Evolutionary conservation across 2,797 vertebrate genomes (phyloP), one percentile per base, ranked within the genome.

Genomic region (Lepilemur septentrionalis): DNA sequence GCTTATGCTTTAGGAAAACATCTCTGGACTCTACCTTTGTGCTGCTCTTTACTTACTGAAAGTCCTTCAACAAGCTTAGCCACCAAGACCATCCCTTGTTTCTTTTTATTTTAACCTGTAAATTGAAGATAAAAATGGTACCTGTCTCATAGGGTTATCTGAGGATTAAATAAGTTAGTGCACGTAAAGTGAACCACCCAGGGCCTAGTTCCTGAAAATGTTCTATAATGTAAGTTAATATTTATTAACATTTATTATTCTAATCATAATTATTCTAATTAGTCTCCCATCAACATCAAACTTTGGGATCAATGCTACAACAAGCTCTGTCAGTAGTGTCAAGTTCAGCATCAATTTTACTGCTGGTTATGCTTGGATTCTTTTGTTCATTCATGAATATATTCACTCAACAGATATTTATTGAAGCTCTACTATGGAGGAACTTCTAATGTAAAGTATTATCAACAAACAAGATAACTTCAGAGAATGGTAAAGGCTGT

Each of bases 331-430:
- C 20, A 41, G 18, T 70, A 73, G 63, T 78, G 6, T 76, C 18
- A 80, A 92, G 30, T 59, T 92, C 30, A 92, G 23, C 25, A 57
- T 72, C 35, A 32, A 14, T 82, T 17, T 89, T 86, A n/a, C 15
- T 30, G 2, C 0, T 59, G 3, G 8, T 46, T 72, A 41, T 43
- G 6, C 50, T 92, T 79, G 43, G 13, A 35, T 87, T 83, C 12
- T 50, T 92, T 89, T 84, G 81, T 72, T 93, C 70, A 82, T 57
- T 95, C 23, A 55, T 41, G 17, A 57, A 86, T 79, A 69, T 63
- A 70, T 57, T 63, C 30, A 83, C 65, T 38, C 22, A 83, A 57
- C 4, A 65, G 59, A 25, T 87, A 76, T 43, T 52, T 80, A 87
- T 17, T 76, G 22, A 23, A 15, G 57, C 46, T 81, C 17, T 84